Conservation (phyloP, 2,797 vertebrate genomes). For the Nannoperca australis region DNA sequence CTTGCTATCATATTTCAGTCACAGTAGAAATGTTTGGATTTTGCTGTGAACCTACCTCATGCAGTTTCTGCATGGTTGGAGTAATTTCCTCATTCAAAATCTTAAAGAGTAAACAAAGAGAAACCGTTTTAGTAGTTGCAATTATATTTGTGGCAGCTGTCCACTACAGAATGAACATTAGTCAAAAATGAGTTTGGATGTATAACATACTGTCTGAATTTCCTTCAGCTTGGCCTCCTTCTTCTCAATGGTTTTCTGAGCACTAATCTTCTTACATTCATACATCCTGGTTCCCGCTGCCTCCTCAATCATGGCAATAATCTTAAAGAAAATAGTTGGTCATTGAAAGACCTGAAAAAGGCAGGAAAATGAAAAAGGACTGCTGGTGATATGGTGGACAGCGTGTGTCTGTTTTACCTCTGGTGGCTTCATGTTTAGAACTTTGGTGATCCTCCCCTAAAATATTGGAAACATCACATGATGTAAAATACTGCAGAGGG, state of each 20-base stretch:
- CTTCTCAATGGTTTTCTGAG: constrained; percentile 96
- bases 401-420: constrained; percentile 85
- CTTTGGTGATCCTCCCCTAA: constrained; percentile 97
- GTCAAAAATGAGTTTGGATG: background rate
- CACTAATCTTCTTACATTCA: constrained; percentile 93
- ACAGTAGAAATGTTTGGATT: background rate
- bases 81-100: constrained; percentile 95
- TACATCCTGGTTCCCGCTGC: constrained; percentile 98
- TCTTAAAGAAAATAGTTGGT: constrained; percentile 78
- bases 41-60: constrained; percentile 85
- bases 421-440: constrained; percentile 97
- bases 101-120: constrained; percentile 77
- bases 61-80: constrained; percentile 93
- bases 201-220: constrained; percentile 88
- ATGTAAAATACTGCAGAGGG: background rate
- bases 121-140: background rate
- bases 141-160: background rate
- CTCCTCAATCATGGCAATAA: constrained; percentile 97
- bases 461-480: constrained; percentile 29
- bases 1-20: background rate
- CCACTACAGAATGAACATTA: background rate
- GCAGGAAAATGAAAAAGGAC: background rate
- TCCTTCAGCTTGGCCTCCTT: constrained; percentile 94
- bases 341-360: background rate
- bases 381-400: background rate